Percentiles rank a stretch among this genome's conserved stretches.
phyloP scores from a whole-genome alignment of 2,888 invertebrate species.

The Hybos culiciformis region DNA sequence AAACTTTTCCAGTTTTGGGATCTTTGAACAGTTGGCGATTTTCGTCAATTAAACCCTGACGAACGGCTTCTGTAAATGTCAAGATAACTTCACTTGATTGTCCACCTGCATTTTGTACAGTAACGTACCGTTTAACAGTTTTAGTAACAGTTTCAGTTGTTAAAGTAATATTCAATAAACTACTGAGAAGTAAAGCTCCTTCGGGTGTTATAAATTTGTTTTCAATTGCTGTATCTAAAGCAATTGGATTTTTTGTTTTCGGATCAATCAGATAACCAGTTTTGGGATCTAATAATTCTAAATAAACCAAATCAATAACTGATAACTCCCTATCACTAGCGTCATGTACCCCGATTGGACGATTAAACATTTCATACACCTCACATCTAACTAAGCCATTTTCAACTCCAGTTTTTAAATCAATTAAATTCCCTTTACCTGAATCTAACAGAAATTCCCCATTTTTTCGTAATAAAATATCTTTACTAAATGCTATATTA shows the following conservation, averaged over 20 bases:
- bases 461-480: conserved; percentile 58
- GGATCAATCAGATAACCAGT: conserved; percentile 74
- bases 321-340: conserved; percentile 56
- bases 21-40: conserved; percentile 61
- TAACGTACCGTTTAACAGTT: conserved; percentile 68
- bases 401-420: conserved; percentile 66
- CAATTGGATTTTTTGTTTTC: conserved; percentile 53
- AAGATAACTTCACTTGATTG: conserved; percentile 40
- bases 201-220: conserved; percentile 72
- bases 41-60: conserved; percentile 67
- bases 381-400: conserved; percentile 69
- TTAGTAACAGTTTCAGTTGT: conserved; percentile 79
- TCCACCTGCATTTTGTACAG: conserved; percentile 50
- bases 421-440: conserved; percentile 60
- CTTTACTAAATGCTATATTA: conserved; percentile 64
- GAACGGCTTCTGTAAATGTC: conserved; percentile 65
- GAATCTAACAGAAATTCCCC: conserved; percentile 59
- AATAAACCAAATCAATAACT: conserved; percentile 78
- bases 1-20: conserved; percentile 54
- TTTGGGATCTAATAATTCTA: conserved; percentile 74
- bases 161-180: conserved; percentile 73
- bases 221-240: conserved; percentile 75
- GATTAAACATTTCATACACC: conserved; percentile 71
- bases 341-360: conserved; percentile 67
- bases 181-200: conserved; percentile 74